Percentiles rank a stretch among this genome's conserved stretches.
Evolutionary conservation across 2,888 invertebrate species (phyloP).

Genomic region (Campoplex capitator): DNA sequence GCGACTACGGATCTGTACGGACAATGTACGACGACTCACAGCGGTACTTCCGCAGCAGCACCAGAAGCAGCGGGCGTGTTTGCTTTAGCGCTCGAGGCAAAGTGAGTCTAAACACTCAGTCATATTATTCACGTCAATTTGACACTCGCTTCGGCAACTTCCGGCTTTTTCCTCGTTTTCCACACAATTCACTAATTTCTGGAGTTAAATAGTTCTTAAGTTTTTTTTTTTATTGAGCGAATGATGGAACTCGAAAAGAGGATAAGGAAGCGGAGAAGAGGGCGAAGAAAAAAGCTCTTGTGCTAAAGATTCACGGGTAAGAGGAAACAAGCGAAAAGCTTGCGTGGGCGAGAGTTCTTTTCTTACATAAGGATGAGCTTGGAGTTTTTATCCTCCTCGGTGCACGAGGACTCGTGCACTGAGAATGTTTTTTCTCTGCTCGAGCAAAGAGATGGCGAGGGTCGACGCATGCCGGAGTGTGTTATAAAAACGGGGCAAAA

Average conservation of each 20-base stretch:
- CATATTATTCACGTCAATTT: slow-evolving; percentile 16
- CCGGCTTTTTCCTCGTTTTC: background rate
- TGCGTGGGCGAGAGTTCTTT: slow-evolving; percentile 19
- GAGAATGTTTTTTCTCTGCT: slow-evolving; percentile 32
- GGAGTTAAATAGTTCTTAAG: background rate
- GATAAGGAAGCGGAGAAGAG: background rate
- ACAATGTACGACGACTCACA: slow-evolving; percentile 99
- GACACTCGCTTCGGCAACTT: background rate
- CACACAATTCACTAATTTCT: slow-evolving; percentile 10
- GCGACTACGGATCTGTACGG: slow-evolving; percentile 99
- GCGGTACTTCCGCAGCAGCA: slow-evolving; percentile 99
- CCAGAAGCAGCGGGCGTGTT: slow-evolving; percentile 99
- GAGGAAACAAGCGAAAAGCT: background rate
- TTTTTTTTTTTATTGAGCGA: background rate
- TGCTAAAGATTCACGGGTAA: slow-evolving; percentile 30
- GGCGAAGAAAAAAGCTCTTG: slow-evolving; percentile 30
- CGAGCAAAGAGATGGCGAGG: slow-evolving; percentile 8
- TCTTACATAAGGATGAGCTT: slow-evolving; percentile 3
- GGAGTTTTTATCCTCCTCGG: background rate
- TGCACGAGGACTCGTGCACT: slow-evolving; percentile 2
- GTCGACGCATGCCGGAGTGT: slow-evolving; percentile 1
- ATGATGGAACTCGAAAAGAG: background rate
- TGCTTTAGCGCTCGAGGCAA: slow-evolving; percentile 98
- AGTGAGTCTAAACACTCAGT: slow-evolving; percentile 88
- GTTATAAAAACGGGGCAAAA: background rate